phyloP scores from a whole-genome alignment of 2,113 vertebrate species.

The Indicator maculatus region DNA sequence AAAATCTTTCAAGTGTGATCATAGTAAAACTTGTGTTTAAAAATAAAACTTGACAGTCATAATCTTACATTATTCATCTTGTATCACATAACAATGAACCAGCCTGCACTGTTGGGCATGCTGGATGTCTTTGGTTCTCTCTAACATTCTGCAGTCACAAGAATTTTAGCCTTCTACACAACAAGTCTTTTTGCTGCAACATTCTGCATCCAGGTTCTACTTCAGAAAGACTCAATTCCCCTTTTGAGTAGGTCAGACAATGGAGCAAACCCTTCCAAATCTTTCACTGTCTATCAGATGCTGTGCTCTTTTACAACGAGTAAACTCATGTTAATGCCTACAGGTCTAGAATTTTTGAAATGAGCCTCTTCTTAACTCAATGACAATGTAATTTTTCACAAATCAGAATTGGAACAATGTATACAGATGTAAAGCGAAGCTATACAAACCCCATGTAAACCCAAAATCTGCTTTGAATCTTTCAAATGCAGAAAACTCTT shows the following conservation, averaged over 20 bases:
- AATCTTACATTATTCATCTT: conserved; percentile 1
- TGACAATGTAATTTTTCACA: background rate
- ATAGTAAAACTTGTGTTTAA: background rate
- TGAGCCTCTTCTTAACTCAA: background rate
- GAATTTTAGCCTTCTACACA: conserved; percentile 12
- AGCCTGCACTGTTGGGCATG: background rate
- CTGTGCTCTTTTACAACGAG: background rate
- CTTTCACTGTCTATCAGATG: background rate
- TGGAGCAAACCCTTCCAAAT: background rate
- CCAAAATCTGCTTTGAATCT: background rate
- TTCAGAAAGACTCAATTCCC: background rate
- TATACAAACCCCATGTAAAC: background rate
- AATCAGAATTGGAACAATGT: background rate
- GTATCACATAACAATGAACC: background rate
- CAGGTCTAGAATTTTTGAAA: background rate
- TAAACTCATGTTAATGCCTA: background rate
- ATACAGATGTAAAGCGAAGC: background rate
- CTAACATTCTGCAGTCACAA: background rate
- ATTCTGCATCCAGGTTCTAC: background rate
- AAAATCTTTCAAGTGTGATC: background rate
- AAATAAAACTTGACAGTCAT: conserved; percentile 3
- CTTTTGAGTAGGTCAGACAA: background rate
- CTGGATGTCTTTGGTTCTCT: background rate
- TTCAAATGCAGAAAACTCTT: background rate
- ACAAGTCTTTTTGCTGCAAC: background rate